Conservation (phyloP, 2,113 vertebrate species). For the Pelecanus crispus region DNA sequence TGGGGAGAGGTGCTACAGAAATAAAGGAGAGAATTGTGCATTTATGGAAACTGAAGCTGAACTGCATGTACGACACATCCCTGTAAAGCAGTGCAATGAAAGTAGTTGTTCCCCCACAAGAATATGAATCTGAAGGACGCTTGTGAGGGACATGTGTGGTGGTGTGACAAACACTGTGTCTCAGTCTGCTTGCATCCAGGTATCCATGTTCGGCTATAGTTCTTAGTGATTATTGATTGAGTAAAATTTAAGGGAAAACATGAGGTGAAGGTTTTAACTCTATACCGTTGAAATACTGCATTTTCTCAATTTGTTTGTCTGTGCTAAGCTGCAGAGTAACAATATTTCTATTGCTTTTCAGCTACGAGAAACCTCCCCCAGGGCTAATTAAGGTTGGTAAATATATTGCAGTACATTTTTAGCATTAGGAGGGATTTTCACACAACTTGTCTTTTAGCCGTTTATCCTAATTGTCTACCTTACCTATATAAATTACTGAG, state of each 20-base stretch:
- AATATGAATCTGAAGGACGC: neutral
- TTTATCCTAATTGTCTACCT: neutral
- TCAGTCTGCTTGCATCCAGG: neutral
- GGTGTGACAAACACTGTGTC: neutral
- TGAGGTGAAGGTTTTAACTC: neutral
- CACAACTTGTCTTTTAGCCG: neutral
- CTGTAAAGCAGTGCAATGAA: neutral
- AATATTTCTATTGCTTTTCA: slow-evolving; percentile 56
- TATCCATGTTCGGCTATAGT: rapidly evolving
- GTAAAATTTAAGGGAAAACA: neutral
- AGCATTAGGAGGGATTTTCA: neutral
- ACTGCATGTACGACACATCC: neutral
- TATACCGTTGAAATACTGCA: neutral
- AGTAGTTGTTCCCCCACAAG: neutral
- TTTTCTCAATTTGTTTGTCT: neutral
- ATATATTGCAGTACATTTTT: neutral
- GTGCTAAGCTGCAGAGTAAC: neutral
- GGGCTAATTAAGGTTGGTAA: slow-evolving; percentile 86
- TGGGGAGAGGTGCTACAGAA: neutral
- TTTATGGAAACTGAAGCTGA: neutral
- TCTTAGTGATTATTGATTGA: neutral
- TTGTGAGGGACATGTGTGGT: neutral
- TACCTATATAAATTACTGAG: neutral
- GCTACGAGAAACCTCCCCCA: slow-evolving; percentile 92
- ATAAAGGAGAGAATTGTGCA: neutral